Percentiles rank a stretch among this genome's conserved stretches.
These are phyloP conservation scores for Ariopsis seemanni DNA, from an alignment of 2,113 vertebrate genomes.

Conservation along the genomic window DNA sequence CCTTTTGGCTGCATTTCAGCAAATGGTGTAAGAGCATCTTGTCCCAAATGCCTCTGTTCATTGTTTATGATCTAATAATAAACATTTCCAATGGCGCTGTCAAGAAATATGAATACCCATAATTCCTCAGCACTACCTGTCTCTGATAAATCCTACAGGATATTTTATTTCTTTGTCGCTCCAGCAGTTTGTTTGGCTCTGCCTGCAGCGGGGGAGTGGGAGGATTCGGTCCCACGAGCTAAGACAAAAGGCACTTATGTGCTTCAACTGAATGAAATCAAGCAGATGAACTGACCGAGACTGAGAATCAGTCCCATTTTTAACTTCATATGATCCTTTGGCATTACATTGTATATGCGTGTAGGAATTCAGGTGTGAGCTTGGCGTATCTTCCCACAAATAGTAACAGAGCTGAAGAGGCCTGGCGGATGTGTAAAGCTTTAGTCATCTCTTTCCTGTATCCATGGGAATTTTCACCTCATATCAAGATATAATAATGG, in stretches of 20 bases:
- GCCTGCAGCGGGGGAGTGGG: slow-evolving; percentile 36
- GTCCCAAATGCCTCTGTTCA: slow-evolving; percentile 22
- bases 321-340: slow-evolving; percentile 20
- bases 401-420: neutral
- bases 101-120: slow-evolving; percentile 51
- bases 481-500: slow-evolving; percentile 35
- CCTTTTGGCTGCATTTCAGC: slow-evolving; percentile 30
- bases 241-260: slow-evolving; percentile 42
- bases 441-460: neutral
- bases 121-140: slow-evolving; percentile 47
- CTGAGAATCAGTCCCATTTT: slow-evolving; percentile 21
- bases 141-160: slow-evolving; percentile 48
- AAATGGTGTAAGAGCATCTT: slow-evolving; percentile 24
- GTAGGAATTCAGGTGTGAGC: slow-evolving; percentile 4
- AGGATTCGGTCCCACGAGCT: slow-evolving; percentile 36
- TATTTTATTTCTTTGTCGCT: slow-evolving; percentile 29
- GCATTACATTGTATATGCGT: slow-evolving; percentile 2
- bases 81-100: slow-evolving; percentile 40
- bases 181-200: slow-evolving; percentile 32
- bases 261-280: slow-evolving; percentile 38
- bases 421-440: neutral
- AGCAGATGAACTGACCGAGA: slow-evolving; percentile 10
- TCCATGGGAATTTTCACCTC: slow-evolving; percentile 24
- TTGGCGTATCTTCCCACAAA: neutral
- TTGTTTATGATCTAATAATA: slow-evolving; percentile 59